Conservation (phyloP, 2,888 invertebrate genomes). For the Calliscelio sp. region DNA sequence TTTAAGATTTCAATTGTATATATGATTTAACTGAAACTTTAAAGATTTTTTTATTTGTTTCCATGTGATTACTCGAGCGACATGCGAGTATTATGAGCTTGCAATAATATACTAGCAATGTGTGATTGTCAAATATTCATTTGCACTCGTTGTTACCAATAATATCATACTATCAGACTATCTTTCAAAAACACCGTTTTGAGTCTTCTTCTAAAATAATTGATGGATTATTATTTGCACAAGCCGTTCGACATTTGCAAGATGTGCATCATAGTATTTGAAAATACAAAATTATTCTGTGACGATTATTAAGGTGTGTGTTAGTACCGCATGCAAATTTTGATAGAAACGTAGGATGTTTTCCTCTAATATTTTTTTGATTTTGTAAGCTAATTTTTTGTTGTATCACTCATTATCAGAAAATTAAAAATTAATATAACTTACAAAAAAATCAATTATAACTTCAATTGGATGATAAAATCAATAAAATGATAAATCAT, state of each 20-base stretch:
- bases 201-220: neutral
- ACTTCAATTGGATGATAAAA: too few relatives aligned
- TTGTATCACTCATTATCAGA: too few relatives aligned
- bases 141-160: conserved; percentile 15
- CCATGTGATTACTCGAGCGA: conserved; percentile 57
- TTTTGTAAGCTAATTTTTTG: too few relatives aligned
- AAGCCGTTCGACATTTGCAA: conserved; percentile 44
- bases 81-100: conserved; percentile 65
- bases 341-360: too few relatives aligned
- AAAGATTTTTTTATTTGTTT: neutral
- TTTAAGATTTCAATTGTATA: too few relatives aligned
- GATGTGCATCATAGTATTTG: conserved; percentile 3
- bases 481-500: too few relatives aligned
- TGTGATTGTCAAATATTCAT: conserved; percentile 37
- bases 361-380: too few relatives aligned
- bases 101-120: conserved; percentile 45
- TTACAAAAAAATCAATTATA: too few relatives aligned
- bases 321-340: conserved; percentile 51
- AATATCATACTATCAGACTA: conserved; percentile 9
- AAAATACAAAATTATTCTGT: neutral
- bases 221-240: conserved; percentile 44
- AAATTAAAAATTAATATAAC: too few relatives aligned
- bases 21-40: neutral
- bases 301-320: neutral
- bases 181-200: conserved; percentile 15